A percentile compares a stretch with the other conserved stretches of the same genome.
Conservation (phyloP, 2,113 vertebrate genomes). For the Casuarius casuarius region DNA sequence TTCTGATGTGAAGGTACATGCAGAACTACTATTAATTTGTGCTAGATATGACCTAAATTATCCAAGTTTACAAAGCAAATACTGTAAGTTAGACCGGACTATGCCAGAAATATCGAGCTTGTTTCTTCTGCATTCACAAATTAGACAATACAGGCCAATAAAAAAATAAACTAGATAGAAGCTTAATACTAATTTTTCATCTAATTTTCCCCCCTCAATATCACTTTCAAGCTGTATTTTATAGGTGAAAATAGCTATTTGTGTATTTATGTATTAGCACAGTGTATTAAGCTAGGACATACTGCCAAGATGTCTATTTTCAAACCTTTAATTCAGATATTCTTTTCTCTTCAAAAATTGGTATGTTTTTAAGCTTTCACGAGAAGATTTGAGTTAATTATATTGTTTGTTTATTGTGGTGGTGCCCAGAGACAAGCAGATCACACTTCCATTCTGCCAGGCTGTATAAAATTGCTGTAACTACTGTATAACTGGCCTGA, state of each 20-base stretch:
- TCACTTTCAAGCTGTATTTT: background rate
- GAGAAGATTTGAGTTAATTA: background rate
- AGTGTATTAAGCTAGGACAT: background rate
- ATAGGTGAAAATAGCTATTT: background rate
- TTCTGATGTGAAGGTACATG: background rate
- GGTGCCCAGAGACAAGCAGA: background rate
- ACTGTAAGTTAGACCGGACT: background rate
- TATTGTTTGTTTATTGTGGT: background rate
- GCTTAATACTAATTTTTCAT: background rate
- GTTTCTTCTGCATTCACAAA: background rate
- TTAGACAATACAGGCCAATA: background rate
- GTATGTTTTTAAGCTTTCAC: rapidly evolving
- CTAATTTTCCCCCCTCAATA: background rate
- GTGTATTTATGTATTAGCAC: background rate
- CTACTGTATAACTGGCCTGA: background rate
- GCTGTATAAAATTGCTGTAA: background rate
- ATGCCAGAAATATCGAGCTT: background rate
- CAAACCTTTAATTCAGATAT: background rate
- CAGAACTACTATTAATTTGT: background rate
- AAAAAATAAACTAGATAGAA: background rate
- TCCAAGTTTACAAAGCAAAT: background rate
- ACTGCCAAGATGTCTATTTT: background rate
- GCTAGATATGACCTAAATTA: background rate
- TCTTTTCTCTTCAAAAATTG: background rate
- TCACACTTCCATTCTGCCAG: background rate